These are phyloP conservation scores for Artemisiospiza belli DNA, from an alignment of 2,113 vertebrate species.

Conservation along the genomic window DNA sequence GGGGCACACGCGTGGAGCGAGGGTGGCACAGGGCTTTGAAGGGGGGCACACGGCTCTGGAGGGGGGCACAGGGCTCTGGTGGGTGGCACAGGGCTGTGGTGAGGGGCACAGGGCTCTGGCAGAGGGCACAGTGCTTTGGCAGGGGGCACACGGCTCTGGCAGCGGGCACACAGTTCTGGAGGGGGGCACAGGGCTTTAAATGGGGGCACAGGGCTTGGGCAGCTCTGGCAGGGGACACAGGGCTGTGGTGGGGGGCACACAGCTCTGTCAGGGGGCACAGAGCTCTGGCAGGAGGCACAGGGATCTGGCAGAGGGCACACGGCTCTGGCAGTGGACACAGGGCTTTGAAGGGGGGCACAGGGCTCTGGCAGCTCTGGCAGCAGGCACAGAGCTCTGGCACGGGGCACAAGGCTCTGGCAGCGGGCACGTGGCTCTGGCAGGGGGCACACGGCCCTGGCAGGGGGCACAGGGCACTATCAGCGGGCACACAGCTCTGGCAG, in stretches of 20 bases:
- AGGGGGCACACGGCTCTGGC: background rate
- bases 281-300: background rate
- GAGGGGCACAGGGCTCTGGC: rapidly evolving
- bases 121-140: background rate
- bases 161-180: background rate
- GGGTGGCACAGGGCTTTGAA: background rate
- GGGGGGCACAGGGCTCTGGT: background rate
- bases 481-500: background rate
- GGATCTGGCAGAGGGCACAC: background rate
- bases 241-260: background rate
- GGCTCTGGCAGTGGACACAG: no score
- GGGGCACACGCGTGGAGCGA: constrained; percentile 14
- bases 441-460: no score
- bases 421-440: background rate
- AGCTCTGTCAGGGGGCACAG: background rate
- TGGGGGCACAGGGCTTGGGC: background rate
- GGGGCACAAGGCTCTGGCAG: background rate
- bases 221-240: background rate
- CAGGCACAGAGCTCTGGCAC: background rate
- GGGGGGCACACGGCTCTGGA: background rate
- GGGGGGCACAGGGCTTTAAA: no score
- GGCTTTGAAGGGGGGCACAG: background rate
- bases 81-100: background rate
- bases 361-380: background rate
- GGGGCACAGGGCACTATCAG: no score